phyloP scores from a whole-genome alignment of 2,888 invertebrate genomes.

The Harmothoe impar region DNA sequence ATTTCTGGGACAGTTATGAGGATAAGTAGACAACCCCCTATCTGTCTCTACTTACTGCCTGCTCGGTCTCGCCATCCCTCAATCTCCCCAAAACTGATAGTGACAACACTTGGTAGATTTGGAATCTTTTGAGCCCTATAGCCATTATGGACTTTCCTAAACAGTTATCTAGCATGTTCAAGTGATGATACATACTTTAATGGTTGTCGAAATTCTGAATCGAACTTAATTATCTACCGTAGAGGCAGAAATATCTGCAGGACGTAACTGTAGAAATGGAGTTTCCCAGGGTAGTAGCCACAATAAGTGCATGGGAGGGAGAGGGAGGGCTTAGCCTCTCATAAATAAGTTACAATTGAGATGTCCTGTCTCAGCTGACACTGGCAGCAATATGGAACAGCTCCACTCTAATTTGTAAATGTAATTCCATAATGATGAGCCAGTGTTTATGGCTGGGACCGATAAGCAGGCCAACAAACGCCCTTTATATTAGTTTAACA shows the following conservation, averaged over 20 bases:
- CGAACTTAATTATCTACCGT: too few species aligned
- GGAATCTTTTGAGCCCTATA: too few species aligned
- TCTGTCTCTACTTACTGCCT: neutral
- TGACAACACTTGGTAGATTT: too few species aligned
- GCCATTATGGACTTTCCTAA: too few species aligned
- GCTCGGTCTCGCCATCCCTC: neutral
- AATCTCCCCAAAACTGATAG: neutral
- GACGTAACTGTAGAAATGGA: too few species aligned
- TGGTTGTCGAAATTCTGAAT: too few species aligned
- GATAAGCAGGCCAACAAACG: conserved; percentile 31
- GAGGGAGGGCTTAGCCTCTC: neutral
- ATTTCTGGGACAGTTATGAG: neutral
- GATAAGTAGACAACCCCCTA: neutral
- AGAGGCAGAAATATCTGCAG: too few species aligned
- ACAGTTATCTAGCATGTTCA: too few species aligned
- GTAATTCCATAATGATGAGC: conserved; percentile 23
- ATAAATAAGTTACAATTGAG: conserved; percentile 36
- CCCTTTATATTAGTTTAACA: conserved; percentile 37
- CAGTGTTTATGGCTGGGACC: conserved; percentile 30
- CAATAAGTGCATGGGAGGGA: too few species aligned
- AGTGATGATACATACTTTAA: too few species aligned
- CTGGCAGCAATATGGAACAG: neutral
- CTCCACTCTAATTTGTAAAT: conserved; percentile 50
- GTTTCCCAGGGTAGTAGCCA: too few species aligned
- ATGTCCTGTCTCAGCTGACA: neutral